Evolutionary conservation across 2,113 vertebrate species (phyloP).

Genomic region (Leucosticte australis): DNA sequence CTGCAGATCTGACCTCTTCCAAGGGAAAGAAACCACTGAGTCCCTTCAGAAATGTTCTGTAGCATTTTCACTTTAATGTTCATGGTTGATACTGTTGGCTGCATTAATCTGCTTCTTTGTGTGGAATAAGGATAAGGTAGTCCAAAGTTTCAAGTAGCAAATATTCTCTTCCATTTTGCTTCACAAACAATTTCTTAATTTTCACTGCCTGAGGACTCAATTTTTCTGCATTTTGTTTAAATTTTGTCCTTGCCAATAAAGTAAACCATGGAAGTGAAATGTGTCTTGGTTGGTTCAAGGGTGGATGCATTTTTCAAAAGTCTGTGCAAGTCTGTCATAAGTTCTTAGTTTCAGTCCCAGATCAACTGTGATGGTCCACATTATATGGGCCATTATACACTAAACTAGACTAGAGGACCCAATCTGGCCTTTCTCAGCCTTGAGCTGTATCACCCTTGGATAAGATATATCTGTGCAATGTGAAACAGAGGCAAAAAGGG

Average conservation of each 20-base stretch:
- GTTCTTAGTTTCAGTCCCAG: neutral
- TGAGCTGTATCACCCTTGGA: neutral
- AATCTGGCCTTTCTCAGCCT: neutral
- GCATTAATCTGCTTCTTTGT: neutral
- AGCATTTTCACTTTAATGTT: neutral
- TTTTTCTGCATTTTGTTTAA: neutral
- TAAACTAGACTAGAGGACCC: neutral
- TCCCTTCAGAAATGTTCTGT: neutral
- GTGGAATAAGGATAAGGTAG: neutral
- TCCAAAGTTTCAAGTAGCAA: neutral
- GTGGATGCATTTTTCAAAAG: neutral
- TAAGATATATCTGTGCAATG: neutral
- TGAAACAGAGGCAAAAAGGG: neutral
- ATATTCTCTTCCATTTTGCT: neutral
- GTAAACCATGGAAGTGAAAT: neutral
- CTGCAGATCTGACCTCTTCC: neutral
- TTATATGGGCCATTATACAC: neutral
- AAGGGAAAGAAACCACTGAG: neutral
- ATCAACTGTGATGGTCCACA: rapidly evolving
- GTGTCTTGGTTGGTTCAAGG: neutral
- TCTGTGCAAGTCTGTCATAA: neutral
- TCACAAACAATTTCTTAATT: neutral
- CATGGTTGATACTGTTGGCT: neutral
- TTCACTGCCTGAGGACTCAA: neutral
- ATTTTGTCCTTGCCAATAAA: neutral